Base-by-base conservation (phyloP, 2,113 vertebrate genomes). In the Empidonax traillii region DNA sequence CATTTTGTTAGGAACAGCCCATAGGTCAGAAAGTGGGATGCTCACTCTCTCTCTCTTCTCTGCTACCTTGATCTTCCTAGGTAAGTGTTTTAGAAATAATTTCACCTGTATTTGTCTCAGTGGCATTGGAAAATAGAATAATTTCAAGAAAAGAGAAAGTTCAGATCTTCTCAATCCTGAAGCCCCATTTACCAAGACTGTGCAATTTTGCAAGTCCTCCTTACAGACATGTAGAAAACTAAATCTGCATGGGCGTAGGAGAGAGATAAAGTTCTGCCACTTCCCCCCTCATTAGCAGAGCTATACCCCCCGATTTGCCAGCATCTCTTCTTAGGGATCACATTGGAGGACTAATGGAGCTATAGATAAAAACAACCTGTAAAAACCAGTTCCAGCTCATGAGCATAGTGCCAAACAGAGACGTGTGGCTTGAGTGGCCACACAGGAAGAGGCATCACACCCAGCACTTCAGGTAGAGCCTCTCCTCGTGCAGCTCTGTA, bases 401-500 rank as follows among this genome's bases (percentile, higher is more conserved):
- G 11, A 41, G 24, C 3, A 3, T 11, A 0, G 0, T 51, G 41
- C 5, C 46, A 66, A 24, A 49, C 27, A 13, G 53, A 35, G 21
- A 8, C 0, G 0, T 19, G 46, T 25, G 61, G 35, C 49, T 85
- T 85, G 10, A 33, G 25, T 5, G 17, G 37, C 25, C 51, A 33
- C 0, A 1, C 5, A 28, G 53, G 39, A 65, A 68, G 28, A 65
- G 35, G 10, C 23, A 14, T n/a, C 49, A 37, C 16, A 35, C 6
- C 5, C 8, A 59, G 33, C 19, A 24, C 24, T 30, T 33, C 24
- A 65, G 28, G 24, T 28, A 55, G 35, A 82, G 9, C 49, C 10
- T 62, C 7, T 81, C 27, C 47, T 67, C 15, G 1, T 33, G 25
- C 4, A 43, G 3, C 43, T 21, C 3, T 31, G 25, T 10, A n/a